Evolutionary conservation across 2,888 invertebrate species (phyloP).

Genomic region (Pachliopta kotzebuea): DNA sequence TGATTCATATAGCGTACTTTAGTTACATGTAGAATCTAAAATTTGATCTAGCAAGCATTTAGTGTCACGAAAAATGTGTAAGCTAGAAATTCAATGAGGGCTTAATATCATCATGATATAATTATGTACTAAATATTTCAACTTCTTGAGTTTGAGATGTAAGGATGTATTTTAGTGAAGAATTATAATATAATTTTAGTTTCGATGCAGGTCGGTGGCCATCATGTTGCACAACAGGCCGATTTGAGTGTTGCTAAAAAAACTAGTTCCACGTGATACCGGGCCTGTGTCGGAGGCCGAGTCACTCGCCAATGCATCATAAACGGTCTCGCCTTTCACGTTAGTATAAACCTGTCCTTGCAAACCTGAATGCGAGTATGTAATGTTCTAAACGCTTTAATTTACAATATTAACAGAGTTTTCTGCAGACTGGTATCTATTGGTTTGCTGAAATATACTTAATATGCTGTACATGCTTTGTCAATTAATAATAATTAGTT

Average conservation of each 20-base stretch:
- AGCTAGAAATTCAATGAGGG: too few species aligned
- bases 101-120: too few species aligned
- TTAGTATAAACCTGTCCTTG: constrained; percentile 32
- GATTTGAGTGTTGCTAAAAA: constrained; percentile 68
- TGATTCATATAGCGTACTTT: not conserved
- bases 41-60: too few species aligned
- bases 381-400: constrained; percentile 1
- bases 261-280: constrained; percentile 69
- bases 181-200: constrained; percentile 6
- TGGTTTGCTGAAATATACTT: not conserved
- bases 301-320: constrained; percentile 31
- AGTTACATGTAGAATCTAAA: too few species aligned
- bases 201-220: constrained; percentile 56
- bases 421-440: not conserved
- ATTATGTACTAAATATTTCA: not conserved
- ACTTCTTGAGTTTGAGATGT: not conserved
- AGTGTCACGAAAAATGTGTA: too few species aligned
- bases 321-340: constrained; percentile 33
- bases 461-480: too few species aligned
- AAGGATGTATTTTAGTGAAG: not conserved
- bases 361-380: constrained; percentile 16
- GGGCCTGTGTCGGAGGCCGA: constrained; percentile 42
- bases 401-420: not conserved
- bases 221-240: constrained; percentile 65
- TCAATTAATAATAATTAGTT: not conserved